Conservation (phyloP, 2,888 invertebrate genomes). For the Crioceris asparagi region DNA sequence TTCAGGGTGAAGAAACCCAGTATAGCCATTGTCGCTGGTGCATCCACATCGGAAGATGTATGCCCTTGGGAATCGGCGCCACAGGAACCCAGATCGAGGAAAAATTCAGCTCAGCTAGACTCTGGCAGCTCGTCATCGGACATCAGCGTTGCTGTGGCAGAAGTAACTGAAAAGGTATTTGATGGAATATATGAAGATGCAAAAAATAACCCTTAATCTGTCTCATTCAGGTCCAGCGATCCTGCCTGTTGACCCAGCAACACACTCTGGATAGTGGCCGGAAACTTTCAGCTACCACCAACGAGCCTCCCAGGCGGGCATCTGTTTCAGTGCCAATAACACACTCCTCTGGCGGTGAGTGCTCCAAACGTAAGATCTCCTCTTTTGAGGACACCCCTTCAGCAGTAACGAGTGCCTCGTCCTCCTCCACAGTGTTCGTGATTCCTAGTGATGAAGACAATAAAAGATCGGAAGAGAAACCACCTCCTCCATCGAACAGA, state of each 20-base stretch:
- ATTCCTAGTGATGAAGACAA: constrained; percentile 2
- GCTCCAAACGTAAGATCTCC: constrained; percentile 35
- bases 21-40: constrained; percentile 34
- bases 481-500: constrained; percentile 27
- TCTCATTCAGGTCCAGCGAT: constrained; percentile 46
- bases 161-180: constrained; percentile 24
- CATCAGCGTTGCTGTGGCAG: constrained; percentile 45
- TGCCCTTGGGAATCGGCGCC: constrained; percentile 46
- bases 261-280: constrained; percentile 53
- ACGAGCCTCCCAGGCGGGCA: constrained; percentile 34
- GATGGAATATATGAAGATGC: not conserved
- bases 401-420: constrained; percentile 23
- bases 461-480: constrained; percentile 1
- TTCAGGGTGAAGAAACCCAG: constrained; percentile 37
- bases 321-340: constrained; percentile 38
- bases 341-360: constrained; percentile 32
- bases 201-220: not conserved
- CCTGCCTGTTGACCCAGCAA: constrained; percentile 53
- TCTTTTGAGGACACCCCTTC: constrained; percentile 40
- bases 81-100: constrained; percentile 37
- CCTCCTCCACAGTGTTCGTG: constrained; percentile 7
- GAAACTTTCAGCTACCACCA: constrained; percentile 33
- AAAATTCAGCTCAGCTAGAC: constrained; percentile 57
- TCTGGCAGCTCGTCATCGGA: constrained; percentile 69
- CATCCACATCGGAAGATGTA: constrained; percentile 43